phyloP scores from a whole-genome alignment of 2,113 vertebrate genomes.

The Suncus etruscus region DNA sequence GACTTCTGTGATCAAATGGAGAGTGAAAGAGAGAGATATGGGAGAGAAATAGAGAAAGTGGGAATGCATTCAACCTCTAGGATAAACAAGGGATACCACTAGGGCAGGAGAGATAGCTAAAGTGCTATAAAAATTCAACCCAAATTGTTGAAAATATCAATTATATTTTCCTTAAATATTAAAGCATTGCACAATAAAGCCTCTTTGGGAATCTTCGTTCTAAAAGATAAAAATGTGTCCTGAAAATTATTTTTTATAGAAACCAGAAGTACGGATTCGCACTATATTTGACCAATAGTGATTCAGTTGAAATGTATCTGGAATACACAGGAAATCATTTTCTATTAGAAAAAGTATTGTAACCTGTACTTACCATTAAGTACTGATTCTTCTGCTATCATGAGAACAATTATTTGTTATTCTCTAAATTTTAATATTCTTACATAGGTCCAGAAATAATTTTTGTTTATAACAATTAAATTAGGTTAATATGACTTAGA shows the following conservation, averaged over 20 bases:
- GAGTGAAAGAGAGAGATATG: neutral
- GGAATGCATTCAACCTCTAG: neutral
- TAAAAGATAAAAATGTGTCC: neutral
- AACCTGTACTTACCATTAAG: too few relatives aligned
- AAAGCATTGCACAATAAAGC: neutral
- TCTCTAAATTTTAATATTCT: neutral
- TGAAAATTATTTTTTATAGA: neutral
- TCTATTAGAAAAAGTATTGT: neutral
- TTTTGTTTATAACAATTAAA: neutral
- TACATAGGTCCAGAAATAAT: neutral
- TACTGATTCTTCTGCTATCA: accelerated
- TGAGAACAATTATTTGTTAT: neutral
- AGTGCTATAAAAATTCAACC: neutral
- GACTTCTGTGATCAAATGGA: neutral
- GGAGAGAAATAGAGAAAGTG: neutral
- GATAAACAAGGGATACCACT: neutral
- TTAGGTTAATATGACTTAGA: neutral
- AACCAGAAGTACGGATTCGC: neutral
- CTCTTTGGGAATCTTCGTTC: neutral
- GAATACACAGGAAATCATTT: neutral
- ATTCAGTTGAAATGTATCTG: neutral
- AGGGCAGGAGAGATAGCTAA: neutral
- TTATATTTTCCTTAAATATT: neutral
- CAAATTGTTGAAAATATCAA: neutral
- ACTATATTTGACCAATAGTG: neutral